Evolutionary conservation across 2,113 vertebrate genomes (phyloP).

Genomic region (Herpailurus yagouaroundi): DNA sequence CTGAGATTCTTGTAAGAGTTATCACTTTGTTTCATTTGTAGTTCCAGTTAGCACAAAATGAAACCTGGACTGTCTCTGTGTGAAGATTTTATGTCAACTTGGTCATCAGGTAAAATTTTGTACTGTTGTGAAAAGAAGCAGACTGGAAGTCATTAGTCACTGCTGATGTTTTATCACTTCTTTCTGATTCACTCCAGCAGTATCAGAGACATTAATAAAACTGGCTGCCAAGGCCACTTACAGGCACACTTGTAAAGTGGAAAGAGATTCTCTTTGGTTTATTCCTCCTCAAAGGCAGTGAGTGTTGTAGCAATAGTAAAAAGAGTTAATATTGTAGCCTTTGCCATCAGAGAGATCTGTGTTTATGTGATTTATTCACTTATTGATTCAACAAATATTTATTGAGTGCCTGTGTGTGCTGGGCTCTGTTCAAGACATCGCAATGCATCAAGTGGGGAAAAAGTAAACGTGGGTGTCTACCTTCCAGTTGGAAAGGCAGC

Average conservation of each 20-base stretch:
- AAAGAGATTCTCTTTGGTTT: not conserved
- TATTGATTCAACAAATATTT: not conserved
- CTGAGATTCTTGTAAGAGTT: not conserved
- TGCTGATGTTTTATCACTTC: not conserved
- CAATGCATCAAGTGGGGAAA: not conserved
- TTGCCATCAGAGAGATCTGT: not conserved
- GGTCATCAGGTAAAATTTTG: constrained; percentile 25
- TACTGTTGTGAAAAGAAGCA: not conserved
- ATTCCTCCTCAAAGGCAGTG: not conserved
- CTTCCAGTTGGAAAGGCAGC: not conserved
- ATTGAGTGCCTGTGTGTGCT: not conserved
- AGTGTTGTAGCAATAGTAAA: not conserved
- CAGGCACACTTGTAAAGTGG: not conserved
- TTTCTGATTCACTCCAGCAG: not conserved
- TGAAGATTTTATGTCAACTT: not conserved
- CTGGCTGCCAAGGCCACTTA: not conserved
- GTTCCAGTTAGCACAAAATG: constrained; percentile 10
- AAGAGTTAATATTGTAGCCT: not conserved
- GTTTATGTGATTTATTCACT: not conserved
- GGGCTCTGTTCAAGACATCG: not conserved
- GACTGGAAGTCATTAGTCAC: not conserved
- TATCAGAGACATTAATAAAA: not conserved
- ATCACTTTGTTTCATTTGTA: not conserved
- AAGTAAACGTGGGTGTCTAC: not conserved
- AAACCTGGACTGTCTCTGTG: not conserved